A percentile compares a stretch with the other conserved stretches of the same genome.
These are phyloP conservation scores for Staurois parvus DNA, from an alignment of 2,797 vertebrate species.

Conservation along the genomic window DNA sequence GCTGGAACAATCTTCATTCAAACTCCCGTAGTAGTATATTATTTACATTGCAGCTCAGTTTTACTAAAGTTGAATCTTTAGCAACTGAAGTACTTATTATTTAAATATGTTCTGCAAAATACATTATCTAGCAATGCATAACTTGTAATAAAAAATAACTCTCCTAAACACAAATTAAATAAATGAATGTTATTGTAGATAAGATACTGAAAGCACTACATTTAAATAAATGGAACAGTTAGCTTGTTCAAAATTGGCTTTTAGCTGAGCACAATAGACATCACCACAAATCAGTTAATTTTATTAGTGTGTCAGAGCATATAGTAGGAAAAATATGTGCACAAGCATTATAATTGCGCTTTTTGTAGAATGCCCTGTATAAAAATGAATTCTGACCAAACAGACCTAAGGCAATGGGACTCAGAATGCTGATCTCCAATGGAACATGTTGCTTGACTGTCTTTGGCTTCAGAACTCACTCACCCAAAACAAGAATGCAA, in stretches of 20 bases:
- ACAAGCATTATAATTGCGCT: no score
- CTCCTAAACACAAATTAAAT: constrained; percentile 1
- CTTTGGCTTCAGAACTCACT: no score
- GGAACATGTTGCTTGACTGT: no score
- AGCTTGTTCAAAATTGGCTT: background rate
- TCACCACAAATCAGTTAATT: background rate
- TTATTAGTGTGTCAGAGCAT: no score
- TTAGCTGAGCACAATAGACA: background rate
- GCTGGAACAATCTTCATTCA: background rate
- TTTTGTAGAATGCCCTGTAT: no score
- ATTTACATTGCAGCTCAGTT: background rate
- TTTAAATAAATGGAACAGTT: constrained; percentile 6
- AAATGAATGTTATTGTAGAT: background rate
- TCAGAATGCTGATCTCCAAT: no score
- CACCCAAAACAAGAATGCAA: no score
- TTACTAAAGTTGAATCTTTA: background rate
- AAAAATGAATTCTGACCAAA: no score
- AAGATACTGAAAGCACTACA: constrained; percentile 2
- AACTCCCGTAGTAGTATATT: background rate
- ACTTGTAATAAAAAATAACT: constrained; percentile 2
- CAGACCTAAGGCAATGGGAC: no score
- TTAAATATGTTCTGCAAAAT: background rate
- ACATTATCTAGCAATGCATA: background rate
- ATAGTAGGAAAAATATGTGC: background rate
- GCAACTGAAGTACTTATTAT: background rate